Conservation (phyloP, 1,140 invertebrate genomes). For the Pararge aegeria region DNA sequence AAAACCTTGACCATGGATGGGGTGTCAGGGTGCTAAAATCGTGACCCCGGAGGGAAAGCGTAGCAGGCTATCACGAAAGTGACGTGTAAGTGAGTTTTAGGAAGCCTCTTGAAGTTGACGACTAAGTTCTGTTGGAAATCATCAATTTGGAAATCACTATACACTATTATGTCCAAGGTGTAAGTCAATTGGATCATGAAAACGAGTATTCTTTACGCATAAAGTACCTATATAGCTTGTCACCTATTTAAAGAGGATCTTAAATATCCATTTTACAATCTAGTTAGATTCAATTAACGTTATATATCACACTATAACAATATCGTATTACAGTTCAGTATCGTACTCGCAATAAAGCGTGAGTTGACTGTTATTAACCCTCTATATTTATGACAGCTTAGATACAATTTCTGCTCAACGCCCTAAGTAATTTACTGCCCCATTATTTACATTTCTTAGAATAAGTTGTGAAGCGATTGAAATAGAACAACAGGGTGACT, state of each 20-base stretch:
- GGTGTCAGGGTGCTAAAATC: no score
- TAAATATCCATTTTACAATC: conserved; percentile 9
- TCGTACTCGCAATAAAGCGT: conserved; percentile 33
- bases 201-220: no score
- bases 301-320: conserved; percentile 28
- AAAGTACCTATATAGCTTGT: not conserved
- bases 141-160: no score
- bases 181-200: no score
- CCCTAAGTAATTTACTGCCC: conserved; percentile 44
- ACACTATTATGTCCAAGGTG: no score
- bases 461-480: not conserved
- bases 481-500: not conserved
- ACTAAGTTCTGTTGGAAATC: no score
- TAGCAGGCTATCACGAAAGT: no score
- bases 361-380: conserved; percentile 50
- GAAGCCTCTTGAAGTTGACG: no score
- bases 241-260: not conserved
- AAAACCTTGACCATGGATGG: no score
- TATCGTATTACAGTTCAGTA: conserved; percentile 15
- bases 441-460: conserved; percentile 17
- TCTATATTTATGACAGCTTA: conserved; percentile 37
- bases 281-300: conserved; percentile 8
- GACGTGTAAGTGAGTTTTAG: no score
- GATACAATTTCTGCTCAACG: conserved; percentile 34
- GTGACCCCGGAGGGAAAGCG: no score